phyloP scores from a whole-genome alignment of 2,113 vertebrate species.

The Cyanoderma ruficeps region DNA sequence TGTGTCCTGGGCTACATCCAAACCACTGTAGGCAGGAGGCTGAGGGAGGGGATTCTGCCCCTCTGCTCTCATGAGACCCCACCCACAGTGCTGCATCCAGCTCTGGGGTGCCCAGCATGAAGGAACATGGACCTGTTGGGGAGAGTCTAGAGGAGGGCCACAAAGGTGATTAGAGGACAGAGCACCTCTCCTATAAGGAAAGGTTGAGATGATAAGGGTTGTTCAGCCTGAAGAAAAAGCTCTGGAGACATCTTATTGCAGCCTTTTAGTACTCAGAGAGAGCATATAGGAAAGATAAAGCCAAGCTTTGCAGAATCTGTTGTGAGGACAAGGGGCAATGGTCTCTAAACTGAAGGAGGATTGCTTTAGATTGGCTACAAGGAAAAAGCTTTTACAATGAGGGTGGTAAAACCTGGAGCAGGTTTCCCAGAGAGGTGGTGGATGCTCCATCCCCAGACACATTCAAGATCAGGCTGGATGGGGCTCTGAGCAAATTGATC shows the following conservation, averaged over 20 bases:
- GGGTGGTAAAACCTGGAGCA: neutral
- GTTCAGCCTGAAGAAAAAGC: neutral
- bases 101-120: neutral
- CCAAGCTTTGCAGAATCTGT: neutral
- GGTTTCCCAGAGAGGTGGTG: neutral
- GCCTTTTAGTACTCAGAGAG: neutral
- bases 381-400: neutral
- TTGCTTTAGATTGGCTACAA: neutral
- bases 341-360: neutral
- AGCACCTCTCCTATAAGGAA: neutral
- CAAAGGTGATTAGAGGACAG: neutral
- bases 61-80: neutral
- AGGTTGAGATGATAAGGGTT: neutral
- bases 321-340: neutral
- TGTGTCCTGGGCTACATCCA: neutral
- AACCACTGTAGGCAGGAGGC: accelerated
- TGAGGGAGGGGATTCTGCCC: neutral
- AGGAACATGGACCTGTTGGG: neutral
- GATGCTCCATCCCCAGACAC: neutral
- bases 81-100: neutral
- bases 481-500: neutral
- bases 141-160: neutral
- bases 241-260: neutral
- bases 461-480: neutral
- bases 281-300: neutral